Evolutionary conservation across 2,797 vertebrate genomes (phyloP).

Genomic region (Pteropus rufus): DNA sequence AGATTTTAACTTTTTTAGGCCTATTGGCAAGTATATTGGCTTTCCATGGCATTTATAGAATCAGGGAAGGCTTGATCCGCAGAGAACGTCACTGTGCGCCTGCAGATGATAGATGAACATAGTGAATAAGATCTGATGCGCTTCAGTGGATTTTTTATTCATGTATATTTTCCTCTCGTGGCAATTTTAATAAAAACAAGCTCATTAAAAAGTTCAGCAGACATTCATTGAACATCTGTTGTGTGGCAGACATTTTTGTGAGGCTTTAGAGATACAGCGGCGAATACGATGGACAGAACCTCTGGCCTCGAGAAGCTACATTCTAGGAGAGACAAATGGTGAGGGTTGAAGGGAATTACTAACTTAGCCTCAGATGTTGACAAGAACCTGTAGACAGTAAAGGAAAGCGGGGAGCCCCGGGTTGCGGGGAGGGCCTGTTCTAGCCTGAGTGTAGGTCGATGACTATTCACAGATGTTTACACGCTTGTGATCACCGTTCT

Average conservation of each 20-base stretch:
- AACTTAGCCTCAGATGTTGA: not conserved
- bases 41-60: not conserved
- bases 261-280: not conserved
- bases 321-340: not conserved
- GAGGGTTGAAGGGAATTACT: not conserved
- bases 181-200: not conserved
- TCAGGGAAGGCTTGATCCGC: not conserved
- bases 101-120: not conserved
- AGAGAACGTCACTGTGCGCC: not conserved
- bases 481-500: too few species aligned
- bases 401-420: not conserved
- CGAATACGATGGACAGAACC: not conserved
- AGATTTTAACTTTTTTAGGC: not conserved
- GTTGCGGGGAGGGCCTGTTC: not conserved
- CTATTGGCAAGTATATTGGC: not conserved
- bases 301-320: not conserved
- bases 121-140: not conserved
- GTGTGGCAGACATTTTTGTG: not conserved
- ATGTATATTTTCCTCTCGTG: not conserved
- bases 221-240: not conserved
- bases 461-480: too few species aligned
- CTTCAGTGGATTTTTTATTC: not conserved
- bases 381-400: not conserved
- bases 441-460: not conserved
- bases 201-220: not conserved